Conservation (phyloP, 2,113 vertebrate genomes). For the Sus scrofa region DNA sequence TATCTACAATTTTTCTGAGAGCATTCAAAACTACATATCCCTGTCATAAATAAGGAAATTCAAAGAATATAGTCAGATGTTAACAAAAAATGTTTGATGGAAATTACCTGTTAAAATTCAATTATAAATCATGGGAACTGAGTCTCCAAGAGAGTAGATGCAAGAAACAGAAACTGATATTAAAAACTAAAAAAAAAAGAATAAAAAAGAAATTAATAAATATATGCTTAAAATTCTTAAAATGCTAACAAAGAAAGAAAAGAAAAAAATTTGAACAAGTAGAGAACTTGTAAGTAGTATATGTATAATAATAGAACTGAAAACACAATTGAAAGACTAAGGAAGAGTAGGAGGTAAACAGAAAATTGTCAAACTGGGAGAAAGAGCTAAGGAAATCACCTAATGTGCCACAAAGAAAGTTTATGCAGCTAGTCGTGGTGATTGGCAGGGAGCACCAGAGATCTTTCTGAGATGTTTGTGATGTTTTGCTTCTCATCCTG, state of each 20-base stretch:
- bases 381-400: background rate
- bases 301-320: background rate
- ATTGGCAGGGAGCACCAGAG: fast-evolving
- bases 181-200: background rate
- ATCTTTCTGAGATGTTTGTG: background rate
- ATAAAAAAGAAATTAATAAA: background rate
- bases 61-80: background rate
- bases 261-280: background rate
- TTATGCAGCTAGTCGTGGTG: background rate
- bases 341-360: background rate
- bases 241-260: background rate
- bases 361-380: background rate
- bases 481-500: background rate
- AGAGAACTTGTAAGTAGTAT: background rate
- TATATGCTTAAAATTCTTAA: background rate
- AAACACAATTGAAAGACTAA: background rate
- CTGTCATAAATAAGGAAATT: background rate
- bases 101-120: background rate
- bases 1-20: background rate
- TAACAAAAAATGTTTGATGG: background rate
- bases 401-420: background rate
- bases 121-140: background rate
- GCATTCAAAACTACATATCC: background rate
- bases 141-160: background rate
- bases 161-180: background rate